Conservation (phyloP, 2,113 vertebrate genomes). For the Menidia beryllina region DNA sequence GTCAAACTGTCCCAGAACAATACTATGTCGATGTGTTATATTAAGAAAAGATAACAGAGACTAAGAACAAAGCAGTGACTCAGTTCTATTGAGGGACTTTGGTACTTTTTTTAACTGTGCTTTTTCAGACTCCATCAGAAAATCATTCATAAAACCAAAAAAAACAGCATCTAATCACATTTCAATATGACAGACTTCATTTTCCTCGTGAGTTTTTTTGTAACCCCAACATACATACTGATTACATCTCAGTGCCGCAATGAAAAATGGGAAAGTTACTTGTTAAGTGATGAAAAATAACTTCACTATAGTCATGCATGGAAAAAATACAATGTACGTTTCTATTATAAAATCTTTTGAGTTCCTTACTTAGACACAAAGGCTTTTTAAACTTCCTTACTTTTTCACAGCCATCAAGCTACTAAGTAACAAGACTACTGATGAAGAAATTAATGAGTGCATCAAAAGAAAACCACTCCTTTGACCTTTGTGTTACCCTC, state of each 20-base stretch:
- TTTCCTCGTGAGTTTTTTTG: neutral
- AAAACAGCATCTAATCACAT: slow-evolving; percentile 1
- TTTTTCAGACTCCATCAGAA: neutral
- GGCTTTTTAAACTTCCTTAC: slow-evolving; percentile 9
- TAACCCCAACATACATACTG: neutral
- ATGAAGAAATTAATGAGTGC: slow-evolving; percentile 53
- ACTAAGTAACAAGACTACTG: slow-evolving; percentile 57
- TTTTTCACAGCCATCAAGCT: slow-evolving; percentile 29
- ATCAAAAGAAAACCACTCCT: slow-evolving; percentile 45
- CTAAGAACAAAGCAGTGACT: neutral
- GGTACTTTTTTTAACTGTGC: neutral
- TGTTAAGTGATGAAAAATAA: neutral
- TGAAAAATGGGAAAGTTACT: too few relatives aligned
- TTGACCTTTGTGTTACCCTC: slow-evolving; percentile 29
- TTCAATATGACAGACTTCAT: neutral
- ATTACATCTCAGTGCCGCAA: too few relatives aligned
- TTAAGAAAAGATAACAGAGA: neutral
- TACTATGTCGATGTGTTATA: neutral
- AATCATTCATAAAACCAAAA: neutral
- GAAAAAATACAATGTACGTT: neutral
- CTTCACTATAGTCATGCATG: slow-evolving; percentile 1
- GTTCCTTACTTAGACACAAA: neutral
- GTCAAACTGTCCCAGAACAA: too few relatives aligned
- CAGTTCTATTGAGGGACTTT: neutral
- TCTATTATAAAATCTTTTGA: neutral